Percentiles rank a stretch among this genome's conserved stretches.
Conservation (phyloP, 2,888 invertebrate genomes). For the Agrypnus murinus region DNA sequence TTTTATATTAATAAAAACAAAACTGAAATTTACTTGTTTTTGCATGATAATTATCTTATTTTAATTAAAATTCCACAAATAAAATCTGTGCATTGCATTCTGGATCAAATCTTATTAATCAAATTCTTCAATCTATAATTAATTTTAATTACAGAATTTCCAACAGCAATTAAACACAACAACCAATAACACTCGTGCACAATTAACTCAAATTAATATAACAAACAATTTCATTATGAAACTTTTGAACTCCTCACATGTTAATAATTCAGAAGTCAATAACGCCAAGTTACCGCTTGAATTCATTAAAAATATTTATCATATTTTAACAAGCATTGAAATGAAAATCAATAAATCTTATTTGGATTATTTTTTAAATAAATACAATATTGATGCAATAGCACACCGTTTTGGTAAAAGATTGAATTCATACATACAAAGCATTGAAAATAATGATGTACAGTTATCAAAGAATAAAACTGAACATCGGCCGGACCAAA, state of each 20-base stretch:
- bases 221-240: slow-evolving; percentile 2
- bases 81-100: no score
- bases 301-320: slow-evolving; percentile 49
- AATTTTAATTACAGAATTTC: slow-evolving; percentile 27
- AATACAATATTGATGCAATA: slow-evolving; percentile 40
- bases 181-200: background rate
- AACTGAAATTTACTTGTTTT: no score
- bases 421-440: slow-evolving; percentile 36
- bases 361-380: slow-evolving; percentile 47
- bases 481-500: no score
- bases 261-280: background rate
- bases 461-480: no score
- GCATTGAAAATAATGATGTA: background rate
- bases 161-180: slow-evolving; percentile 27
- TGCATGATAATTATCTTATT: no score
- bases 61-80: no score
- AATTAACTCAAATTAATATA: slow-evolving; percentile 4
- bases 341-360: slow-evolving; percentile 52
- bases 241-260: background rate
- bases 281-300: slow-evolving; percentile 30
- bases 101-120: no score
- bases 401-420: slow-evolving; percentile 36
- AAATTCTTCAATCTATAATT: no score
- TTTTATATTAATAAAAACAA: no score
- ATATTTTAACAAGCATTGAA: slow-evolving; percentile 47